Evolutionary conservation across 2,888 invertebrate genomes (phyloP).

Genomic region (Geotrupes spiniger): DNA sequence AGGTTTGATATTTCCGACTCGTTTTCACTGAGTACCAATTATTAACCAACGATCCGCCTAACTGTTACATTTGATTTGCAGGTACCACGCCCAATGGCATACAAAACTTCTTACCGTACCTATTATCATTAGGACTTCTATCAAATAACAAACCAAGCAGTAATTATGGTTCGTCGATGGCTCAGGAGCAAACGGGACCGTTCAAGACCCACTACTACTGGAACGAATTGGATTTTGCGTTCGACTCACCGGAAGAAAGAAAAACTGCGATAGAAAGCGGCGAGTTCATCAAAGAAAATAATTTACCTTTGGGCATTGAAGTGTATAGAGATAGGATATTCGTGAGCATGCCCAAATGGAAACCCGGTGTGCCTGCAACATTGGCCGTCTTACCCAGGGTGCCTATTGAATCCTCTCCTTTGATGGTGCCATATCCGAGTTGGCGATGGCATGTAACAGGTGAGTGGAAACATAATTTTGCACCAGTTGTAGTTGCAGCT

Average conservation of each 20-base stretch:
- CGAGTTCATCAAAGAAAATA: conserved; percentile 68
- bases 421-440: conserved; percentile 70
- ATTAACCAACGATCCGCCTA: too few species aligned
- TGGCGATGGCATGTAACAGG: conserved; percentile 66
- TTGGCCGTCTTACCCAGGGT: conserved; percentile 63
- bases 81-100: not conserved
- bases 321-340: conserved; percentile 67
- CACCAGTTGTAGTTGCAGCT: too few species aligned
- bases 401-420: conserved; percentile 58
- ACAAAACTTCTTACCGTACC: conserved; percentile 51
- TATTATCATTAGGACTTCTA: conserved; percentile 50
- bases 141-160: conserved; percentile 1
- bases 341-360: conserved; percentile 75
- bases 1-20: too few species aligned
- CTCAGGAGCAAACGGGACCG: conserved; percentile 55
- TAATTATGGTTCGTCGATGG: conserved; percentile 5
- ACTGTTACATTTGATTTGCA: too few species aligned
- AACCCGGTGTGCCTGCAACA: conserved; percentile 71
- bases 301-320: conserved; percentile 72
- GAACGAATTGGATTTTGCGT: conserved; percentile 73
- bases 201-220: conserved; percentile 68
- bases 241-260: conserved; percentile 58
- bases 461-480: conserved; percentile 38
- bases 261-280: conserved; percentile 59
- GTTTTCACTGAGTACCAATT: too few species aligned